Base-by-base conservation (phyloP, 2,113 vertebrate genomes). In the Scolopax mira region DNA sequence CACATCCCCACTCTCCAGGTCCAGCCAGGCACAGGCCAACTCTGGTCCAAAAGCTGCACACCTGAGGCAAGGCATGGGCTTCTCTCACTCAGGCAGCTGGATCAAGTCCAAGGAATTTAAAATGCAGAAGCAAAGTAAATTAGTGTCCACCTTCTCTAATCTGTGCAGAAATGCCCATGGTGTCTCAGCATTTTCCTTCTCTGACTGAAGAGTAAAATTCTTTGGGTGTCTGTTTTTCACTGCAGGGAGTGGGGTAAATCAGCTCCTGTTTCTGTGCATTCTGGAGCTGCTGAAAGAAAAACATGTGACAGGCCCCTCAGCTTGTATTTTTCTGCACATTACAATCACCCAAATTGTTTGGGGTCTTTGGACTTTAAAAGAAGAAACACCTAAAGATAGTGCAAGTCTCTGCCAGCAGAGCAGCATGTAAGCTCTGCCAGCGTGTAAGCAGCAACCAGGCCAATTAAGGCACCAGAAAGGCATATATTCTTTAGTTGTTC, bases 51-150 rank as follows among this genome's bases (percentile, higher is more conserved):
- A 88, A 69, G 11, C 42, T 85, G 48, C 44, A 57, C 58, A 82
- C 6, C 22, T 55, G 60, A 73, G n/a, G 4, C 33, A 54, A 25
- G 9, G 18, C 17, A 10, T 24, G 39, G n/a, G 6, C 3, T 89
- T 81, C 1, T 0, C 19, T 81, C 31, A 35, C 1, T 0, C 3
- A 1, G 24, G 52, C 9, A 58, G 13, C 6, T 86, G 64, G 37
- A 80, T 51, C 5, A 11, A 48, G 23, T 39, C 37, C 35, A 48
- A 39, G 23, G 9, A 39, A 64, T 71, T 71, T 42, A 44, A 62
- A 81, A 11, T 6, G 7, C 18, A 81, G 42, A 83, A 71, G 19
- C 6, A 73, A 80, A 74, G 8, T 42, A 75, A 61, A 19, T 13
- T 87, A 21, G 9, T 48, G 15, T 55, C 37, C 16, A 8, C 52